Evolutionary conservation across 2,797 vertebrate species (phyloP), one percentile per base, ranked within the genome.

Genomic region (Spinus pinus): DNA sequence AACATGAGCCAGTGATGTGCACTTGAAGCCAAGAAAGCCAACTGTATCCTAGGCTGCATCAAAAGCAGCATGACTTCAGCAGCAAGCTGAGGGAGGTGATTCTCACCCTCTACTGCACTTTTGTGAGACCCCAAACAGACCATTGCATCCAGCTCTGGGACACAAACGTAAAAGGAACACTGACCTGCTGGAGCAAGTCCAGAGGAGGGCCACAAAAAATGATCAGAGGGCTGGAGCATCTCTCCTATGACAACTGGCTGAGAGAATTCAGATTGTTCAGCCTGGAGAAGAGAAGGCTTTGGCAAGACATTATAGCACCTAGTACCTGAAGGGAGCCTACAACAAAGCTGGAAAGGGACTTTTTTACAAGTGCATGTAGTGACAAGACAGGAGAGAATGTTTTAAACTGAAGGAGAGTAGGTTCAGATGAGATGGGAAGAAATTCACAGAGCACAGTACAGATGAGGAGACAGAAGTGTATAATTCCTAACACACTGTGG

Each of bases 91-190:
- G 51, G 50, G 42, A 62, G 24, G 42, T 4, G 28, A 51, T 25
- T 89, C 24, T 37, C 17, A n/a, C 7, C 42, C 21, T 82, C 31
- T 25, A 1, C 16, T 62, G 17, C 28, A 44, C n/a, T 83, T 75
- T 3, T 28, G 8, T 42, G 64, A 39, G 12, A 27, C 24, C n/a
- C 54, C n/a, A 69, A 11, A 75, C 0, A 0, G 5, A 56, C 8
- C 20, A 30, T 2, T 39, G n/a, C n/a, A 19, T 31, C 37, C 30
- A 57, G 24, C 50, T 77, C 17, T 39, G 50, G 28, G 37, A 75
- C 20, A 18, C 0, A 0, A 82, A 31, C 6, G 2, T 33, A 44
- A 31, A 9, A 33, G 24, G 30, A 35, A 31, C 16, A 20, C 6
- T 2, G 24, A 46, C 20, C 28, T 65, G n/a, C 18, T 65, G 10